Evolutionary conservation across 1,140 invertebrate species (phyloP).

Genomic region (Diorhabda elongata): DNA sequence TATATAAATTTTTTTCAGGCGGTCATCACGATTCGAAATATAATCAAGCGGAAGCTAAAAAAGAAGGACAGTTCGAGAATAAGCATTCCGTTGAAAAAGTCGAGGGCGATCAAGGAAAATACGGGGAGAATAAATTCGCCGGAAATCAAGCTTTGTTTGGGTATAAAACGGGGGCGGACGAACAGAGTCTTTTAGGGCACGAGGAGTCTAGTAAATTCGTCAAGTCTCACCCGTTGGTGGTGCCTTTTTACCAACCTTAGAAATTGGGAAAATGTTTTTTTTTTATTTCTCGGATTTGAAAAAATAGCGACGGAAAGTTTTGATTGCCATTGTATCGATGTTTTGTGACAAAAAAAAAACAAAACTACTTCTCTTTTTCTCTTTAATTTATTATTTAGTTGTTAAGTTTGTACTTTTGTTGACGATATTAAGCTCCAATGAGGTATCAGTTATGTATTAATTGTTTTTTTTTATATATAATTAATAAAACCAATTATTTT

Average conservation of each 20-base stretch:
- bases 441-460: too few relatives aligned
- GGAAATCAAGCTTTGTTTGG: slow-evolving; percentile 52
- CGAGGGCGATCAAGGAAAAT: slow-evolving; percentile 55
- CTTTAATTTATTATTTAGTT: too few relatives aligned
- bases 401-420: too few relatives aligned
- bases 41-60: slow-evolving; percentile 52
- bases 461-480: too few relatives aligned
- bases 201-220: slow-evolving; percentile 53
- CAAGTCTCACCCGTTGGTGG: slow-evolving; percentile 35
- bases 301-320: too few relatives aligned
- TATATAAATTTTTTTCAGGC: slow-evolving; percentile 36
- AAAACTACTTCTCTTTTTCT: too few relatives aligned
- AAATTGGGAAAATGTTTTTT: neutral
- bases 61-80: slow-evolving; percentile 53
- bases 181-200: slow-evolving; percentile 55
- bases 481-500: too few relatives aligned
- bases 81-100: slow-evolving; percentile 52
- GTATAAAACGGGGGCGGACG: slow-evolving; percentile 54
- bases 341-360: too few relatives aligned
- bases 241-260: slow-evolving; percentile 29
- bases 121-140: slow-evolving; percentile 53
- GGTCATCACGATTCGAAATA: slow-evolving; percentile 54
- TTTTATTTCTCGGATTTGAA: too few relatives aligned
- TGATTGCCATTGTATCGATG: too few relatives aligned
- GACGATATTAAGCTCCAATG: too few relatives aligned